Evolutionary conservation across 2,113 vertebrate species (phyloP).

Genomic region (Neofelis nebulosa): DNA sequence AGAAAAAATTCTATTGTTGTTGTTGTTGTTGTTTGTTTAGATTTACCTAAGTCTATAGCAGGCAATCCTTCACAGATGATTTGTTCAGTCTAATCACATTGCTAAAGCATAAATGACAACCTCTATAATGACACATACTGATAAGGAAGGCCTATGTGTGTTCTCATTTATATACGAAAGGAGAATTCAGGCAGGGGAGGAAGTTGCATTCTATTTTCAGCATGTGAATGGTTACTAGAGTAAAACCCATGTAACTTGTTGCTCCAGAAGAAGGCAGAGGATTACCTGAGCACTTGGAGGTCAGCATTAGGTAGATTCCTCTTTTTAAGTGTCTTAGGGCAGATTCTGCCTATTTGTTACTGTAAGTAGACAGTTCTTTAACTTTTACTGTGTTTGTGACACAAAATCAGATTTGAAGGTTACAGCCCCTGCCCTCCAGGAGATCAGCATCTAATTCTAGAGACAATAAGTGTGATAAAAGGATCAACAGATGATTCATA

Average conservation of each 20-base stretch:
- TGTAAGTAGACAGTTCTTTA: not conserved
- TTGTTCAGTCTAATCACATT: not conserved
- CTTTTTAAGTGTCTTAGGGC: not conserved
- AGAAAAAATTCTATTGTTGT: not conserved
- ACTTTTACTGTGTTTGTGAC: not conserved
- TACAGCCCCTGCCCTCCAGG: not conserved
- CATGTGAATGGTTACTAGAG: not conserved
- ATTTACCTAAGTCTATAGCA: not conserved
- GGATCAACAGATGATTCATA: not conserved
- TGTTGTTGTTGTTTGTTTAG: not conserved
- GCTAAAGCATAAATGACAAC: not conserved
- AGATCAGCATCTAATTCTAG: slow-evolving; percentile 39
- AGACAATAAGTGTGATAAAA: slow-evolving; percentile 47
- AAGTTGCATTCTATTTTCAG: not conserved
- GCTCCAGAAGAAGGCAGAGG: not conserved
- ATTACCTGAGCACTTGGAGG: not conserved
- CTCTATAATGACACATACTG: not conserved
- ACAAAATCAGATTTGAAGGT: slow-evolving; percentile 55
- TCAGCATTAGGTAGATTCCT: not conserved
- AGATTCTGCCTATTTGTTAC: not conserved
- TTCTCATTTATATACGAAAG: not conserved
- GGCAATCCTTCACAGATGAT: not conserved
- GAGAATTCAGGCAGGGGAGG: not conserved
- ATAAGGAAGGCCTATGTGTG: rapidly evolving
- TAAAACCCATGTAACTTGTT: not conserved